Base-by-base conservation (phyloP, 35 echinoderm and acorn worm genomes). In the Diadema setosum region DNA sequence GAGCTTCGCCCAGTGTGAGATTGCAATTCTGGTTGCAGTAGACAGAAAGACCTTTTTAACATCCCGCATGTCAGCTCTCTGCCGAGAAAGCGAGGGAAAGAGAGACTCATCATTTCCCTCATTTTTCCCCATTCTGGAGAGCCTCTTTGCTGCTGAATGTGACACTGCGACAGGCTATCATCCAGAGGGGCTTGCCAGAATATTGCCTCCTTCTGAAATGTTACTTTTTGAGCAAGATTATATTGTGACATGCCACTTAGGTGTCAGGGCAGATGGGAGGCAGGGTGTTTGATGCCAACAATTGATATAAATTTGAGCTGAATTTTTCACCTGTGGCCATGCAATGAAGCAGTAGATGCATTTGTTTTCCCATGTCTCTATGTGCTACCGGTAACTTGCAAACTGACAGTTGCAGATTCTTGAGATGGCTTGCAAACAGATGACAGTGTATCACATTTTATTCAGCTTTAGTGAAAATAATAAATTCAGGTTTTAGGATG, bases 211-310 rank as follows among this genome's bases (percentile, higher is more conserved):
- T 26, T 36, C 35, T 25, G 36, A 26, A 36, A 78, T 78, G 73
- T 78, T 78, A 41, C 73, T 20, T 78, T 78, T 78, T 78, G 34
- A 20, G 73, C 73, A 36, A 78, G 73, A 78, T 78, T 41, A 78
- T 78, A 78, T 78, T 78, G 35, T 78, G 44, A 78, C 39, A 78
- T 78, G 73, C 73, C 73, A 78, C 73, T 78, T 78, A 78, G 40
- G 44, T 78, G 73, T 78, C 73, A 78, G 73, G 73, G 35, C 27
- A 44, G 23, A 8, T 36, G 27, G 20, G 44, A 41, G 40, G 39
- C 24, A 78, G 44, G 73, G 63, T 67, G 63, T 67, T 67, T 67
- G 63, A 67, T 67, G 27, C 27, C 63, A 67, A 67, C 24, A 11
- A 34, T 67, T 67, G 63, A 67, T 67, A 67, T 67, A 67, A 67